Percentiles rank a stretch among this genome's conserved stretches.
Evolutionary conservation across 2,888 invertebrate genomes (phyloP).

Genomic region (Hydroisotoma schaefferi): DNA sequence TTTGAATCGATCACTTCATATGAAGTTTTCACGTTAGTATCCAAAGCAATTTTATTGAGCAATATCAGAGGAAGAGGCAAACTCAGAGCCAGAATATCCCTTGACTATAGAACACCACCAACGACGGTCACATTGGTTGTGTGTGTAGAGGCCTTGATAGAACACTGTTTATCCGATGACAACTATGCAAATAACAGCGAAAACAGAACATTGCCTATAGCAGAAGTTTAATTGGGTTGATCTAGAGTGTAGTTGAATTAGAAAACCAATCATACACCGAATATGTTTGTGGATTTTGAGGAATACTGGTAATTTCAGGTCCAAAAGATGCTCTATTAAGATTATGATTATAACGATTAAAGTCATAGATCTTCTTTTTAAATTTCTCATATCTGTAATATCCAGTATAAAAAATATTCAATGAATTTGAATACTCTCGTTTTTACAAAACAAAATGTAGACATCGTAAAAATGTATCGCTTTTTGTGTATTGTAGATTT

Average conservation of each 20-base stretch:
- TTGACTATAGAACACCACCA: too few species aligned
- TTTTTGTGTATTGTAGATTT: too few species aligned
- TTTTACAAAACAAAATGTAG: too few species aligned
- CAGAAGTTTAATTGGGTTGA: slow-evolving; percentile 27
- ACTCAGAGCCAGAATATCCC: too few species aligned
- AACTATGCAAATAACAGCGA: too few species aligned
- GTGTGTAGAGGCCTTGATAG: too few species aligned
- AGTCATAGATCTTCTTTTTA: slow-evolving; percentile 29
- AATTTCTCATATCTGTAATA: slow-evolving; percentile 35
- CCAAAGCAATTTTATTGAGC: too few species aligned
- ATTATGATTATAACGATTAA: slow-evolving; percentile 32
- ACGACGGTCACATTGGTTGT: too few species aligned
- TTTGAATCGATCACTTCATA: too few species aligned
- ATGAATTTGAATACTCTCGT: slow-evolving; percentile 2
- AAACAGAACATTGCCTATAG: slow-evolving; percentile 41
- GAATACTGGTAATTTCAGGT: slow-evolving; percentile 22
- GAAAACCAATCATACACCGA: slow-evolving; percentile 40
- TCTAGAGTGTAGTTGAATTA: slow-evolving; percentile 30
- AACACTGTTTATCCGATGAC: too few species aligned
- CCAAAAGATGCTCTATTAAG: slow-evolving; percentile 34
- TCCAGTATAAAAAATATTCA: not conserved
- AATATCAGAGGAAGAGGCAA: too few species aligned
- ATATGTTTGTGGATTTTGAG: slow-evolving; percentile 28
- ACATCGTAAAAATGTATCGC: slow-evolving; percentile 15
- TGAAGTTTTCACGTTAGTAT: too few species aligned